These are phyloP conservation scores for Heteractis magnifica DNA, from an alignment of 92 coral and sea anemone species.

Conservation along the genomic window DNA sequence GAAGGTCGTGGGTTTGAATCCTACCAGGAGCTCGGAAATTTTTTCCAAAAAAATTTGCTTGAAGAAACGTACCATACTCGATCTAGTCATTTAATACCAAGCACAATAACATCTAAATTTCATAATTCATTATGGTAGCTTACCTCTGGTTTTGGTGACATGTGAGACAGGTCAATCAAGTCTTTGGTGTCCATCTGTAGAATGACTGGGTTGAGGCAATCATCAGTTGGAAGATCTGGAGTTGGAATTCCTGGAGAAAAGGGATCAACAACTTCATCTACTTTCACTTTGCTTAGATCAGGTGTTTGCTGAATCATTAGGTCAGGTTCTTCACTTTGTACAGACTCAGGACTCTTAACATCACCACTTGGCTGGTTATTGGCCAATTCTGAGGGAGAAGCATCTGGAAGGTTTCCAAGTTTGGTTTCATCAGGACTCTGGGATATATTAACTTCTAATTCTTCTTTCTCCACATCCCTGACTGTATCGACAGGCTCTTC, in stretches of 20 bases:
- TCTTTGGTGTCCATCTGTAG: constrained; percentile 18
- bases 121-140: neutral
- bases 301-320: constrained; percentile 25
- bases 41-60: too few relatives aligned
- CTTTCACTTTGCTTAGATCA: neutral
- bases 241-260: constrained; percentile 56
- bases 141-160: constrained; percentile 39
- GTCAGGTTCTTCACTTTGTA: constrained; percentile 9
- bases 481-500: neutral
- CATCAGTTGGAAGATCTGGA: constrained; percentile 44
- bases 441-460: neutral
- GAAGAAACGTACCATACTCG: too few relatives aligned
- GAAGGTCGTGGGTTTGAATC: too few relatives aligned
- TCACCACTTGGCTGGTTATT: neutral
- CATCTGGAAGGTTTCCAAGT: neutral
- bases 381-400: neutral
- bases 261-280: constrained; percentile 30
- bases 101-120: neutral
- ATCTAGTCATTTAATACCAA: too few relatives aligned
- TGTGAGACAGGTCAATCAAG: constrained; percentile 40
- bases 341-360: neutral
- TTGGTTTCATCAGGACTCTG: neutral
- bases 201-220: constrained; percentile 31
- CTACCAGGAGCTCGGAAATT: too few relatives aligned
- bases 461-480: neutral